Evolutionary conservation across 2,888 invertebrate genomes (phyloP).

Genomic region (Empis livida): DNA sequence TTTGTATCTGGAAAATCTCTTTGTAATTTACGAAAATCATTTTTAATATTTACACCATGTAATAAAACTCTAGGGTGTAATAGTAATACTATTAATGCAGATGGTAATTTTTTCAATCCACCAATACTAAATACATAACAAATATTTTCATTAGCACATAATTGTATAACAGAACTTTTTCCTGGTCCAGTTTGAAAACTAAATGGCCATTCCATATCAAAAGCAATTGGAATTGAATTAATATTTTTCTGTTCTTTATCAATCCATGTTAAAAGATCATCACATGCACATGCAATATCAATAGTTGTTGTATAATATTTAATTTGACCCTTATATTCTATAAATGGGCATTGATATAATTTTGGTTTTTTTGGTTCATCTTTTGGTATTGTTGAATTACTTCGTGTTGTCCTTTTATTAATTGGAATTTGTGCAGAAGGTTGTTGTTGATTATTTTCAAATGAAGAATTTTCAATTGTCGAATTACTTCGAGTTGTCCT

Average conservation of each 20-base stretch:
- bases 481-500: neutral
- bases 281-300: conserved; percentile 1
- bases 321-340: neutral
- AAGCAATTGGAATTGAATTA: conserved; percentile 46
- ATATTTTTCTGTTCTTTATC: conserved; percentile 9
- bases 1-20: conserved; percentile 46
- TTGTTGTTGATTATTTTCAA: too few species aligned
- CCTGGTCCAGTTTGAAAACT: conserved; percentile 44
- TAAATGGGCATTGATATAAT: neutral
- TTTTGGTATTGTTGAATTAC: neutral
- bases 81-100: conserved; percentile 40
- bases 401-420: neutral
- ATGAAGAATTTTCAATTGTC: too few species aligned
- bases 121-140: conserved; percentile 47
- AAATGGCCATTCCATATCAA: conserved; percentile 57
- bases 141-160: conserved; percentile 40
- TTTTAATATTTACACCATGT: conserved; percentile 50
- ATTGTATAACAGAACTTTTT: conserved; percentile 48
- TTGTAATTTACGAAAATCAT: conserved; percentile 47
- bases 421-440: too few species aligned
- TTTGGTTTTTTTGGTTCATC: neutral
- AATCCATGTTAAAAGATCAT: neutral
- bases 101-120: conserved; percentile 42
- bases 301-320: neutral
- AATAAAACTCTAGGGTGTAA: conserved; percentile 44